phyloP scores from a whole-genome alignment of 2,888 invertebrate genomes.

The Autographa pulchrina region DNA sequence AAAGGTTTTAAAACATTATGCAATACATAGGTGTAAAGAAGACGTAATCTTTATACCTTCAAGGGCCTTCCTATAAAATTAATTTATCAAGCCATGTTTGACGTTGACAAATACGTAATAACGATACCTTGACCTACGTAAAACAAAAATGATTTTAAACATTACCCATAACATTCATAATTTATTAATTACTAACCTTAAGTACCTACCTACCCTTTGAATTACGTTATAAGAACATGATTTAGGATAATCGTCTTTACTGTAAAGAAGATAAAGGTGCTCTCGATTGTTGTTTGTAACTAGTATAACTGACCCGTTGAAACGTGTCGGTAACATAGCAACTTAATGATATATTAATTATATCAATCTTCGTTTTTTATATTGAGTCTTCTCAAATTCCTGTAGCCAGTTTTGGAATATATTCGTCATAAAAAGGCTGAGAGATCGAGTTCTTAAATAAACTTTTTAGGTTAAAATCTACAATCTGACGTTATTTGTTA shows the following conservation, averaged over 20 bases:
- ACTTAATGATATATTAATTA: not conserved
- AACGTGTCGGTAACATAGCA: not conserved
- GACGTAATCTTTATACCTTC: not conserved
- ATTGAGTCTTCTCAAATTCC: not conserved
- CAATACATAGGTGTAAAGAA: not conserved
- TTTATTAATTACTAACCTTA: too few species aligned
- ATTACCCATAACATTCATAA: not conserved
- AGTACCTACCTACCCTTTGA: not conserved
- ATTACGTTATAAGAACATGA: not conserved
- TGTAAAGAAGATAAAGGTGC: not conserved
- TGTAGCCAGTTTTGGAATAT: not conserved
- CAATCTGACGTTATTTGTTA: not conserved
- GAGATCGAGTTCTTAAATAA: slow-evolving; percentile 10
- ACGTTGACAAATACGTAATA: slow-evolving; percentile 4
- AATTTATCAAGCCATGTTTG: not conserved
- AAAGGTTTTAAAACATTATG: not conserved
- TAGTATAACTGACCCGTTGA: slow-evolving; percentile 19
- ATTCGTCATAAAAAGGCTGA: not conserved
- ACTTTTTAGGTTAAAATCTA: slow-evolving; percentile 10
- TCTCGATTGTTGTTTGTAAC: not conserved
- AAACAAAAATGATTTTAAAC: not conserved
- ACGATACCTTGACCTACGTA: slow-evolving; percentile 2
- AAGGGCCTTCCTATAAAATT: not conserved
- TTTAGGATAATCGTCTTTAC: not conserved
- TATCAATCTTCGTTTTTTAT: not conserved